Conservation (phyloP, 2,888 invertebrate species). For the Pomacea canaliculata region DNA sequence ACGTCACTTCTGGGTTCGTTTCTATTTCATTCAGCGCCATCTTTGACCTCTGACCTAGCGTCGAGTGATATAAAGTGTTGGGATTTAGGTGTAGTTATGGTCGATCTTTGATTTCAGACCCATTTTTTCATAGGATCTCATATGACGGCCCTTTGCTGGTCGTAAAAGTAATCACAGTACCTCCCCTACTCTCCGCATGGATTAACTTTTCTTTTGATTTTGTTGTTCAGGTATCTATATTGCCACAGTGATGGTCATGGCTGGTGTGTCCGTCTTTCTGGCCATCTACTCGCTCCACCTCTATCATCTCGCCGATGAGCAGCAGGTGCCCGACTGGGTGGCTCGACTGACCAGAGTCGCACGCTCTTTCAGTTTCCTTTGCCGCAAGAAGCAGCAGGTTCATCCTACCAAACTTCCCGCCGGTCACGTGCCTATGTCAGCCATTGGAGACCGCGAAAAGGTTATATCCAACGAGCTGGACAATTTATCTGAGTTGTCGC, state of each 20-base stretch:
- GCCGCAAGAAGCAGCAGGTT: neutral
- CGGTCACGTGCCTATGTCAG: too few relatives aligned
- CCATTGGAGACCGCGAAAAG: too few relatives aligned
- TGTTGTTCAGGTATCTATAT: constrained; percentile 29
- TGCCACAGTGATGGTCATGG: constrained; percentile 28
- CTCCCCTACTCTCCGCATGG: too few relatives aligned
- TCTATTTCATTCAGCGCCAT: neutral
- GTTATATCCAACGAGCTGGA: too few relatives aligned
- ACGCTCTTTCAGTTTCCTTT: neutral
- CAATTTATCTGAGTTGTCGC: neutral
- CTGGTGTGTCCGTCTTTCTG: constrained; percentile 29
- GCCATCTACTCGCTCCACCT: constrained; percentile 30
- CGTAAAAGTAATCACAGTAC: too few relatives aligned
- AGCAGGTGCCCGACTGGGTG: constrained; percentile 23
- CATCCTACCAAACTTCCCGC: too few relatives aligned
- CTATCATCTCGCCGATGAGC: constrained; percentile 19
- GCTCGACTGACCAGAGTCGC: constrained; percentile 2
- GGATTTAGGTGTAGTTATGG: too few relatives aligned
- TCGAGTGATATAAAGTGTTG: neutral
- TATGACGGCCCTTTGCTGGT: too few relatives aligned
- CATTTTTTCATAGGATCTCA: too few relatives aligned
- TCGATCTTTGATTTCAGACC: too few relatives aligned
- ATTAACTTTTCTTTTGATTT: too few relatives aligned
- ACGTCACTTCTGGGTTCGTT: constrained; percentile 34
- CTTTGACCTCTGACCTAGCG: neutral